phyloP scores from a whole-genome alignment of 2,888 invertebrate species.

The Caenorhabditis virilis region DNA sequence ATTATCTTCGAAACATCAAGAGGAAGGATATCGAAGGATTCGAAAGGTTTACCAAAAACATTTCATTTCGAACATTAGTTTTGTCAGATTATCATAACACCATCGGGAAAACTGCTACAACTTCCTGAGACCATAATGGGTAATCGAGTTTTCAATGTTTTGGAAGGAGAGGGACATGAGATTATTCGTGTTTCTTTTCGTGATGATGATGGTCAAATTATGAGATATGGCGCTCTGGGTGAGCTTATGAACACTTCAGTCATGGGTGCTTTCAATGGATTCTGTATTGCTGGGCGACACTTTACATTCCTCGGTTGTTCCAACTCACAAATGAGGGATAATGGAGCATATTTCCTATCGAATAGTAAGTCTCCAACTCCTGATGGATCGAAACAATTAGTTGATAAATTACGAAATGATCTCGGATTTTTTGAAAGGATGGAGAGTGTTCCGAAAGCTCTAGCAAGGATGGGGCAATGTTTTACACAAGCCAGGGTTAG shows the following conservation, averaged over 20 bases:
- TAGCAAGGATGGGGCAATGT: slow-evolving; percentile 69
- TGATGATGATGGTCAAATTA: slow-evolving; percentile 37
- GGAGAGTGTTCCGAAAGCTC: slow-evolving; percentile 66
- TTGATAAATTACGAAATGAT: slow-evolving; percentile 13
- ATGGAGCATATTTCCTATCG: slow-evolving; percentile 63
- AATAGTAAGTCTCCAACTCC: background rate
- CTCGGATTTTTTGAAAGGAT: slow-evolving; percentile 20
- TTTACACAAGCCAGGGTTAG: slow-evolving; percentile 67
- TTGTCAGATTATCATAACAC: slow-evolving; percentile 59
- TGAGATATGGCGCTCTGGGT: slow-evolving; percentile 37
- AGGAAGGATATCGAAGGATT: slow-evolving; percentile 17
- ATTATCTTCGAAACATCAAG: slow-evolving; percentile 8
- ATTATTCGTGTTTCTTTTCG: slow-evolving; percentile 59
- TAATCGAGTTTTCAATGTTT: slow-evolving; percentile 62
- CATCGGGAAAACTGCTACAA: slow-evolving; percentile 57
- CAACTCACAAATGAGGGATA: no score
- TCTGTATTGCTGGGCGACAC: slow-evolving; percentile 51
- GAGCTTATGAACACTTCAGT: slow-evolving; percentile 37
- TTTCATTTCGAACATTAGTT: background rate
- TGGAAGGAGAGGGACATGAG: slow-evolving; percentile 41
- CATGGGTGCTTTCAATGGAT: slow-evolving; percentile 39
- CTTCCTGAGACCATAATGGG: slow-evolving; percentile 66
- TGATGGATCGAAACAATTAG: background rate
- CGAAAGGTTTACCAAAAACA: slow-evolving; percentile 7
- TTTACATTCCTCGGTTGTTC: slow-evolving; percentile 66